Conservation (phyloP, 2,888 invertebrate species). For the Nebria brevicollis region DNA sequence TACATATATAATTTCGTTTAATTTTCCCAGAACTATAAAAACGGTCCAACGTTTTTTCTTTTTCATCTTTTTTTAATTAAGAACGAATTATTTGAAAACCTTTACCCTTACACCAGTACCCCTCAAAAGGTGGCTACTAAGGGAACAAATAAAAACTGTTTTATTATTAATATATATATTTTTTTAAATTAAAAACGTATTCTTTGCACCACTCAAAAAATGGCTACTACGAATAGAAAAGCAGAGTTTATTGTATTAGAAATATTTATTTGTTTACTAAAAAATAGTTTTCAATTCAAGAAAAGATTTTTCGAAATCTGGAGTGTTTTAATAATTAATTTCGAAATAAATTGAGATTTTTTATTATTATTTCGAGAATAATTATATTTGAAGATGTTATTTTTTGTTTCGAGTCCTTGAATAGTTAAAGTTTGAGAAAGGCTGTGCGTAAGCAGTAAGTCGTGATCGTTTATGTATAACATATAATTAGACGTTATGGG, state of each 20-base stretch:
- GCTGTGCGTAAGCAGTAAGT: conserved; percentile 21
- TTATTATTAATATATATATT: background rate
- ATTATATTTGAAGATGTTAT: too few species aligned
- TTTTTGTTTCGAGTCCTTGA: too few species aligned
- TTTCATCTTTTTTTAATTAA: conserved; percentile 39
- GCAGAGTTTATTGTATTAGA: too few species aligned
- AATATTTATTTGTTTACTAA: too few species aligned
- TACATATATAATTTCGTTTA: conserved; percentile 45
- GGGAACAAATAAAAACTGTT: too few species aligned
- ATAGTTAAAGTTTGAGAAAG: conserved; percentile 13
- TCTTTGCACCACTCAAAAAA: background rate
- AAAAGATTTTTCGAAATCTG: background rate
- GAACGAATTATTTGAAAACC: conserved; percentile 44
- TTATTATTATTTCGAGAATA: too few species aligned
- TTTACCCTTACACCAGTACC: conserved; percentile 31
- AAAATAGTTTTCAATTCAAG: too few species aligned
- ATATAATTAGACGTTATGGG: conserved; percentile 28
- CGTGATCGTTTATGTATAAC: conserved; percentile 27
- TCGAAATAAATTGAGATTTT: too few species aligned
- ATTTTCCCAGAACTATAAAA: conserved; percentile 47
- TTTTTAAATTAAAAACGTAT: background rate
- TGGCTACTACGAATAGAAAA: too few species aligned
- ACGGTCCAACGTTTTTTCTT: conserved; percentile 19
- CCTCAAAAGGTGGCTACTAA: conserved; percentile 15
- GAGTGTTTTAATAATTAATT: too few species aligned